phyloP scores from a whole-genome alignment of 1,140 invertebrate genomes.

The Micrasema longulum region DNA sequence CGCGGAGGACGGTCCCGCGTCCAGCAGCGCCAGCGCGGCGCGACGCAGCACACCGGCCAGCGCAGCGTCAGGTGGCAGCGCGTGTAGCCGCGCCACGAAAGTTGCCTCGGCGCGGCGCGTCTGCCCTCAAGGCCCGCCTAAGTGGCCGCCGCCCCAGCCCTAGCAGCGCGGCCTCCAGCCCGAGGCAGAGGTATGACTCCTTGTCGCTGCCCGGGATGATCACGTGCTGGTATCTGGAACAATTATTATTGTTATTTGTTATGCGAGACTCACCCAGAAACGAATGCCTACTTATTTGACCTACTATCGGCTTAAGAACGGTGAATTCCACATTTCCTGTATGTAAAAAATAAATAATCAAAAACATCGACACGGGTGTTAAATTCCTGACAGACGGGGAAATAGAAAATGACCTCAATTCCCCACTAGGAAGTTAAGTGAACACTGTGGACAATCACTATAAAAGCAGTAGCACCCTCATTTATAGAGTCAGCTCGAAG shows the following conservation, averaged over 20 bases:
- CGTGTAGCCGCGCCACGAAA: constrained; percentile 79
- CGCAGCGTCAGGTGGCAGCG: constrained; percentile 80
- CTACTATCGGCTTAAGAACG: not conserved
- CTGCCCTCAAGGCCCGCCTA: constrained; percentile 85
- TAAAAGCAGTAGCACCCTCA: too few species aligned
- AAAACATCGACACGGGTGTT: too few species aligned
- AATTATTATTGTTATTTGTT: too few species aligned
- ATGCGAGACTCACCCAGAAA: too few species aligned
- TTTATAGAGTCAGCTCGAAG: too few species aligned
- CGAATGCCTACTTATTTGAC: not conserved
- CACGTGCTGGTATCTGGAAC: constrained; percentile 76
- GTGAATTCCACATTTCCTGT: not conserved
- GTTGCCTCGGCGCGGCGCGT: constrained; percentile 76
- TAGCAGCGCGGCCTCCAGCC: constrained; percentile 72
- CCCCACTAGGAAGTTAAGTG: too few species aligned
- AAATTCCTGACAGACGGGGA: too few species aligned
- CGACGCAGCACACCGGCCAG: constrained; percentile 72
- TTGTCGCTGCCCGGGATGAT: constrained; percentile 77
- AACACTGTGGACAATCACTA: too few species aligned
- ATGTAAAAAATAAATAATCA: too few species aligned
- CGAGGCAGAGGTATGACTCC: constrained; percentile 84
- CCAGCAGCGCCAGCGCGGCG: constrained; percentile 73
- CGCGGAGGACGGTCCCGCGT: constrained; percentile 81
- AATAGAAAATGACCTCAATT: too few species aligned
- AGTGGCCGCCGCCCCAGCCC: constrained; percentile 82